A percentile compares a stretch with the other conserved stretches of the same genome.
Conservation (phyloP, 1,140 invertebrate genomes). For the Heterodera schachtii region DNA sequence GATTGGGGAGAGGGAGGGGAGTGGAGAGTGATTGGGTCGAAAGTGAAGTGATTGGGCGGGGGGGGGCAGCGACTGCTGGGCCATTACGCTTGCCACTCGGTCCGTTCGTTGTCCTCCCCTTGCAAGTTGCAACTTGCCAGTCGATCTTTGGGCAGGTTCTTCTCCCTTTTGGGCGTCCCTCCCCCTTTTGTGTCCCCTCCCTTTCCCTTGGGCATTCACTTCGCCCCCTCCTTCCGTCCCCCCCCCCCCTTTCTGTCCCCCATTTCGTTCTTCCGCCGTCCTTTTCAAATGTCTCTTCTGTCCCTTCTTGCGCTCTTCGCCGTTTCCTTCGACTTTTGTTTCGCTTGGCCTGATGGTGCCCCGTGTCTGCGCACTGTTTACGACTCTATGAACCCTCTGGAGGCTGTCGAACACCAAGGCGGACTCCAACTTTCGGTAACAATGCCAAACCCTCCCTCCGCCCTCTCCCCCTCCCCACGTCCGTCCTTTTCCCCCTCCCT, state of each 20-base stretch:
- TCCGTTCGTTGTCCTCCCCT: too few species aligned
- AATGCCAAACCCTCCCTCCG: too few species aligned
- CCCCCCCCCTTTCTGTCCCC: background rate
- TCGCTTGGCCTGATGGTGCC: slow-evolving; percentile 61
- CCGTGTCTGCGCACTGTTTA: slow-evolving; percentile 59
- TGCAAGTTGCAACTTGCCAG: background rate
- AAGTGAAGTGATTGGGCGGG: too few species aligned
- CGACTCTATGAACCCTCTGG: slow-evolving; percentile 62
- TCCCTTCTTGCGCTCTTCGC: background rate
- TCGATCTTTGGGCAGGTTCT: background rate
- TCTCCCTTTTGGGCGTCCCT: background rate
- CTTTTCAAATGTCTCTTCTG: background rate
- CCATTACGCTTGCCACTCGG: background rate
- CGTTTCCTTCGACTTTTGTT: background rate
- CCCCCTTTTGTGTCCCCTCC: background rate
- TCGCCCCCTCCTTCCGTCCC: background rate
- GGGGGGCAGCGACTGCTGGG: too few species aligned
- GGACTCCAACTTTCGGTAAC: slow-evolving; percentile 50
- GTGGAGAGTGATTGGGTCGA: background rate
- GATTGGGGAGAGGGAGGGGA: background rate
- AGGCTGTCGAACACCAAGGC: slow-evolving; percentile 64
- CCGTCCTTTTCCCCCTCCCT: background rate
- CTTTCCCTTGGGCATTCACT: background rate
- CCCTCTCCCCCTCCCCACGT: too few species aligned
- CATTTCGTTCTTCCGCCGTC: background rate